These are phyloP conservation scores for Lethenteron reissneri DNA, from an alignment of 2,113 vertebrate species.

Conservation along the genomic window DNA sequence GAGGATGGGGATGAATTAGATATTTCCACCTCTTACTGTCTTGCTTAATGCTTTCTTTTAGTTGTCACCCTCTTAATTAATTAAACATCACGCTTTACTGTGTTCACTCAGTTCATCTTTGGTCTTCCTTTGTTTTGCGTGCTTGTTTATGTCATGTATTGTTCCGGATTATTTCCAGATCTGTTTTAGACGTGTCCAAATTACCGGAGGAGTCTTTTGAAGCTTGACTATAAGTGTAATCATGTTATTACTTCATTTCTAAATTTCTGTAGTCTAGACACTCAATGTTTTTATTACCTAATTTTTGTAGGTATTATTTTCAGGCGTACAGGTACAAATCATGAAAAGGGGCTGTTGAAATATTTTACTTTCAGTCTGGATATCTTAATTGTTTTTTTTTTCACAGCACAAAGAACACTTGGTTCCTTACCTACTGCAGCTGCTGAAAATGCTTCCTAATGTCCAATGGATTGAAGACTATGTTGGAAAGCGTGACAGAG, in stretches of 20 bases:
- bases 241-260: too few relatives aligned
- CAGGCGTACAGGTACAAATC: not conserved
- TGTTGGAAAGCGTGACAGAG: not conserved
- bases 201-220: too few relatives aligned
- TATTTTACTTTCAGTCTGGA: not conserved
- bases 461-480: slow-evolving; percentile 4
- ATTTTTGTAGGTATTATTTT: too few relatives aligned
- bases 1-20: not conserved
- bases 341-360: not conserved
- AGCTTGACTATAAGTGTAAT: too few relatives aligned
- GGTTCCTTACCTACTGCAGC: slow-evolving; percentile 2
- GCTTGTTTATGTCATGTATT: not conserved
- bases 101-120: not conserved
- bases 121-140: not conserved
- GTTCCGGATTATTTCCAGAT: too few relatives aligned
- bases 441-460: not conserved
- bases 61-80: not conserved
- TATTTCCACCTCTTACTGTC: not conserved
- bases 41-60: not conserved
- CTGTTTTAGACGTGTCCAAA: too few relatives aligned
- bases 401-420: not conserved
- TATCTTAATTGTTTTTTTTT: not conserved
- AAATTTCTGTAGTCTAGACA: too few relatives aligned
- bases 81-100: not conserved
- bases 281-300: too few relatives aligned